Base-by-base conservation (phyloP, 2,888 invertebrate genomes). In the Himalopsyche anomala region DNA sequence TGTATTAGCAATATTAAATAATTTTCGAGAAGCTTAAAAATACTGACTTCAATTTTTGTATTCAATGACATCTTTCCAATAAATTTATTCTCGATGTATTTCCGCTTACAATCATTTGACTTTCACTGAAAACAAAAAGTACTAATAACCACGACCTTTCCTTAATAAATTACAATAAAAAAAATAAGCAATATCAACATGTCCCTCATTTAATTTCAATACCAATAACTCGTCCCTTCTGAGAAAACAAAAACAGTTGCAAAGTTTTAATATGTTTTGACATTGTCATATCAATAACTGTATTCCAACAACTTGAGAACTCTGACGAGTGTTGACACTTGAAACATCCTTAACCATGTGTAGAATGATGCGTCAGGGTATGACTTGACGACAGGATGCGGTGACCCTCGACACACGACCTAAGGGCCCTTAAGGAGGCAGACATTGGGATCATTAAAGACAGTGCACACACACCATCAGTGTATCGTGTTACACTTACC, bases 301-400 rank as follows among this genome's bases (percentile, higher is more conserved):
- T 19, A 62, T 62, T 62, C 62, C 28, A 19, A 62, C 51, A 51
- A 19, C 28, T 28, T 6, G 28, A 62, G n/a, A 8, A 62, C 28
- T 28, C 19, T 62, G 62, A 62, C 62, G 62, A 62, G 62, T 62
- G 62, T 62, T 62, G 62, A 62, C 62, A 62, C 62, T 62, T 62
- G 28, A 62, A 28, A 62, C 6, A 19, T 62, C 62, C 51, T 51
- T 51, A 51, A 51, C 51, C 51, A 51, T 51, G 51, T 51, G 51
- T 51, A 15, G 51, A 51, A 19, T 62, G 62, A 62, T 62, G 62
- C 62, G 62, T 62, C 62, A 62, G 62, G 62, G 28, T n/a, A 8
- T 28, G 62, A 62, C 62, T 62, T 62, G 62, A 62, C 62, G 62
- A 62, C 62, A 62, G 62, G 62, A 62, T 62, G 62, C 62, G 62